These are phyloP conservation scores for Oreochromis aureus DNA, from an alignment of 2,113 vertebrate genomes.

Conservation along the genomic window DNA sequence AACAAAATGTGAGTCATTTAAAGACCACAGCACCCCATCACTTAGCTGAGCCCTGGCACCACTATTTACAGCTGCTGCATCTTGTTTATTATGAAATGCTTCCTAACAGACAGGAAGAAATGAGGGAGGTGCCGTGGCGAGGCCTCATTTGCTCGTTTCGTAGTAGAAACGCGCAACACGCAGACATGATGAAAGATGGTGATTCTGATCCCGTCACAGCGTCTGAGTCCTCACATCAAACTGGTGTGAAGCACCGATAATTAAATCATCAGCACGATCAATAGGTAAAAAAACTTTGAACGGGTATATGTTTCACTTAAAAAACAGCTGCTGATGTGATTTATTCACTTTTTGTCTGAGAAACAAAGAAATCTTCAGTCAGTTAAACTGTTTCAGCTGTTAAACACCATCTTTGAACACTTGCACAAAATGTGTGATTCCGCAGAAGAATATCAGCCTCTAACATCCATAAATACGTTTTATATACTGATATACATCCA, in stretches of 20 bases:
- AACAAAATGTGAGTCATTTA: rapidly evolving
- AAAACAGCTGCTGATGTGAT: background rate
- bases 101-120: background rate
- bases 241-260: background rate
- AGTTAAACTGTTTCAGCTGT: background rate
- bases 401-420: background rate
- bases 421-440: background rate
- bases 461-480: background rate
- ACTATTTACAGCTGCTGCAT: background rate
- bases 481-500: background rate
- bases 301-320: background rate
- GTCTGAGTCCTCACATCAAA: background rate
- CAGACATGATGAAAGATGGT: background rate
- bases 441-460: background rate
- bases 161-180: background rate
- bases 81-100: background rate
- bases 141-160: background rate
- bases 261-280: rapidly evolving
- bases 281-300: background rate
- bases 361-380: background rate
- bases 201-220: background rate
- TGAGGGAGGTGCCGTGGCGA: background rate
- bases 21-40: rapidly evolving
- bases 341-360: background rate
- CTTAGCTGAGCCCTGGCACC: background rate